Conservation (phyloP, 2,113 vertebrate genomes). For the Elgaria multicarinata region DNA sequence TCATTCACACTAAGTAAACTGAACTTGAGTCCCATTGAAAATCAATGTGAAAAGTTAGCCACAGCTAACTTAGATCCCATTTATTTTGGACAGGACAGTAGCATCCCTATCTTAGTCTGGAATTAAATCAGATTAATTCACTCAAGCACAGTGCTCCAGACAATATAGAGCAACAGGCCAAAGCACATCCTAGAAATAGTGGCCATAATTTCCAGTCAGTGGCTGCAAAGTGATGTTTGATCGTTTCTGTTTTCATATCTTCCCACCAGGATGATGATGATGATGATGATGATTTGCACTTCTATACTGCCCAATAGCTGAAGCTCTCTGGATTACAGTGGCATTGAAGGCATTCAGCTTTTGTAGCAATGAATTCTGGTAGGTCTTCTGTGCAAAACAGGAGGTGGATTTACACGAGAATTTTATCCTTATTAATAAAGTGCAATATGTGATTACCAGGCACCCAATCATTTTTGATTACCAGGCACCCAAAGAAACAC, state of each 20-base stretch:
- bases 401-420: neutral
- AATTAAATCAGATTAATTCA: neutral
- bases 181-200: neutral
- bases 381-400: neutral
- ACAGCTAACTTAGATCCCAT: neutral
- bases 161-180: neutral
- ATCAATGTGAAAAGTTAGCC: neutral
- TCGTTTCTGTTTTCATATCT: neutral
- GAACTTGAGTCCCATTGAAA: neutral
- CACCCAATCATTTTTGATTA: neutral
- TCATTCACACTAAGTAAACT: neutral
- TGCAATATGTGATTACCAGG: neutral
- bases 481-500: neutral
- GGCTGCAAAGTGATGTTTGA: neutral
- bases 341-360: neutral
- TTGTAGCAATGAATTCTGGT: neutral
- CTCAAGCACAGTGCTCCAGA: neutral
- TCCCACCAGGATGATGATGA: too few relatives aligned
- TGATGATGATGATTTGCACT: too few relatives aligned
- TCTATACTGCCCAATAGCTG: too few relatives aligned
- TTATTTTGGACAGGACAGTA: neutral
- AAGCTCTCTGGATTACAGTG: too few relatives aligned
- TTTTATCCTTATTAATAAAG: neutral
- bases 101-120: neutral
- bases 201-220: neutral